These are phyloP conservation scores for Phodopus roborovskii DNA, from an alignment of 2,113 vertebrate species.

Conservation along the genomic window DNA sequence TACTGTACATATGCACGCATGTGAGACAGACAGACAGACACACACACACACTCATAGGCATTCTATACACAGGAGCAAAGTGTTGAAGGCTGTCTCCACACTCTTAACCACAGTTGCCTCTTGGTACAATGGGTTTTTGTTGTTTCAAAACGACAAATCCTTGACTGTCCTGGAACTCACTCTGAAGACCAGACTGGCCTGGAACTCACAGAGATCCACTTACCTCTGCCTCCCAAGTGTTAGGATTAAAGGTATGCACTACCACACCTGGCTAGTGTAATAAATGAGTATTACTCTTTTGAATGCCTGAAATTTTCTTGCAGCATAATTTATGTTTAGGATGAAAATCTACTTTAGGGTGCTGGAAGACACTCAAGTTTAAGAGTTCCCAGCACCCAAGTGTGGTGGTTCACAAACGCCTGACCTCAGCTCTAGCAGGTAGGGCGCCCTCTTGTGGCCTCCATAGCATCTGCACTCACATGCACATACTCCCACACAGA, in stretches of 20 bases:
- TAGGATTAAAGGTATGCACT: background rate
- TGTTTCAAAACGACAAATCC: background rate
- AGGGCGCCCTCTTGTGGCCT: too few species aligned
- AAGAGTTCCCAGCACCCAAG: too few species aligned
- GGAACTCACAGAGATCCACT: background rate
- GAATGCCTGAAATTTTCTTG: slow-evolving; percentile 36
- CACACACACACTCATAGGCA: background rate
- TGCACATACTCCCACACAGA: too few species aligned
- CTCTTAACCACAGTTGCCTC: background rate
- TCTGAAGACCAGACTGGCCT: background rate
- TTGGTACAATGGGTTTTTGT: background rate
- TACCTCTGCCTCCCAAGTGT: background rate
- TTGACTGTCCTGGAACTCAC: background rate
- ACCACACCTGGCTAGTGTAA: background rate
- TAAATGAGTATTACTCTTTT: background rate
- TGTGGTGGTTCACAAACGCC: background rate
- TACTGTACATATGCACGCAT: background rate
- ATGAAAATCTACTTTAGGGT: background rate
- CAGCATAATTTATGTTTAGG: slow-evolving; percentile 39
- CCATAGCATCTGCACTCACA: background rate
- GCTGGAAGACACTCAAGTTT: background rate
- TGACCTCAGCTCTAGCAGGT: too few species aligned
- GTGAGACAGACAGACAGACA: background rate
- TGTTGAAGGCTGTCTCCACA: background rate
- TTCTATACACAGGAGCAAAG: background rate